Evolutionary conservation across 1,140 invertebrate species (phyloP), one percentile per base, ranked within the genome.

Genomic region (Diorhabda elongata): DNA sequence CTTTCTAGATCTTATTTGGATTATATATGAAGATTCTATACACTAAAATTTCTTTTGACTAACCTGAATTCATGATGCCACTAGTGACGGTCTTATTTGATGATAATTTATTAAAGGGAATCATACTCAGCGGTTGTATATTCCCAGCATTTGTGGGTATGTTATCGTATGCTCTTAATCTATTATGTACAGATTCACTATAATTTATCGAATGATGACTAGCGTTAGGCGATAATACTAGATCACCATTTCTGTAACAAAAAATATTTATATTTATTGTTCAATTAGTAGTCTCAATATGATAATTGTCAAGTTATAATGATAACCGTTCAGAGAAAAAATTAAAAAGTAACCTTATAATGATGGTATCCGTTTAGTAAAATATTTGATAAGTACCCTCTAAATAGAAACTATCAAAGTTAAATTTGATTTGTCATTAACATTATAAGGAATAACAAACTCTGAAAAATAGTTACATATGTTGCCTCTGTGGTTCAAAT

Each of bases 161-260:
- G 63, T 86, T 88, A 71, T 93, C 91, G 72, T 90, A 93, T 0
- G 91, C 89, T 44, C 89, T 85, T 2, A 93, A 80, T 56, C 92
- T 84, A 78, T 91, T 92, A 73, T 91, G 89, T 3, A 93, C 90
- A 5, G 90, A 91, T 61, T 89, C 90, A 11, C 90, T 89, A 73
- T 94, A 94, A 64, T 88, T 90, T 0, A 86, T 85, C 0, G 91
- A 90, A 75, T 91, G 89, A 8, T 88, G 85, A 9, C 88, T 88
- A 0, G 92, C 91, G 68, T 87, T 89, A 2, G 88, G 86, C 1
- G 91, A 86, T 44, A 93, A 78, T 2, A 91, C 83, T 5, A 94
- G 77, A 74, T 93, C 91, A 4, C 92, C 92, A 70, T 87, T 89
- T 52, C 66, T 85, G 78, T 42, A 58, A 67, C 57, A 41, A 61